Evolutionary conservation across 2,797 vertebrate genomes (phyloP), one percentile per base, ranked within the genome.

Genomic region (Poecilia gillii): DNA sequence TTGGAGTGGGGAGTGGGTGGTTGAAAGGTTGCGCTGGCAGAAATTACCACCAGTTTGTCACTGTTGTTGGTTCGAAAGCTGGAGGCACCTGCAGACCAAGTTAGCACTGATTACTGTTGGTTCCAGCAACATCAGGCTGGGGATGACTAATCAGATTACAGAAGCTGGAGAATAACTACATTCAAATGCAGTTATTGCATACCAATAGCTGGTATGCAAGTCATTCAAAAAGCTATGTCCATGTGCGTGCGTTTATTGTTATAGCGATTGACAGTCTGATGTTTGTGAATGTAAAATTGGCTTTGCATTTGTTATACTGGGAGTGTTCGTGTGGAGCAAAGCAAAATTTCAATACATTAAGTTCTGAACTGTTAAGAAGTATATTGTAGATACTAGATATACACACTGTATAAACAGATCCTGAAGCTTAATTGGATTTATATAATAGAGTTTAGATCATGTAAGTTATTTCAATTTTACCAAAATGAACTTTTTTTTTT

Each of bases 31-130:
- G 77, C 74, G 49, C 78, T 87, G 89, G 80, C 91, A 91, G 84
- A 85, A 89, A 91, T 92, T 84, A 90, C 89, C 81, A 89, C 85
- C 85, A 72, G 80, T 89, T 91, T 92, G 81, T 88, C 85, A 80
- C 85, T 74, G 78, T 81, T 84, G 85, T 81, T 84, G 87, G 87
- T 75, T 85, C 62, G 18, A 83, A 84, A 1, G 81, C 88, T 84
- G 45, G 73, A 88, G 86, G 91, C 85, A 88, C 86, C 84, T 85
- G 84, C 82, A 41, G 64, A 86, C 75, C 70, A 79, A 73, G 75
- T 73, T 84, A 86, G 84, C 81, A 74, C 68, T 57, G 84, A 45
- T 83, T 90, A 74, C 80, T 76, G 82, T 89, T 91, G 89, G 91
- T 90, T 85, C 90, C 88, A 80, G 76, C 83, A 80, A 81, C 84